Conservation (phyloP, 2,888 invertebrate genomes). For the Cotesia congregata region DNA sequence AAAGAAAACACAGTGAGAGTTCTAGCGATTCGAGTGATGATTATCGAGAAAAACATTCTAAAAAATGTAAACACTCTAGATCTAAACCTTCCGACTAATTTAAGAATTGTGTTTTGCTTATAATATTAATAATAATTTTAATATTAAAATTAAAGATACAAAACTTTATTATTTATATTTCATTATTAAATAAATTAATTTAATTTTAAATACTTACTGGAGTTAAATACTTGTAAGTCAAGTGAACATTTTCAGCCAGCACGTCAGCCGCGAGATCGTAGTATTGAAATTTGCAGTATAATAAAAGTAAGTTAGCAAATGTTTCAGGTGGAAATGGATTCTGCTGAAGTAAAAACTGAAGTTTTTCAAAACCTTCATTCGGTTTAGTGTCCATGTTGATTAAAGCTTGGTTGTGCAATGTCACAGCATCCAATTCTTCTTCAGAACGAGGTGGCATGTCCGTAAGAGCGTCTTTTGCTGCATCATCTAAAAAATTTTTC, state of each 20-base stretch:
- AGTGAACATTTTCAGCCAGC: slow-evolving; percentile 95
- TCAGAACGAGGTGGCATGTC: slow-evolving; percentile 95
- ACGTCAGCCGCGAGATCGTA: slow-evolving; percentile 98
- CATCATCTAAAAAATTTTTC: slow-evolving; percentile 75
- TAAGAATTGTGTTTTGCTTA: neutral
- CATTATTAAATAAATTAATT: neutral
- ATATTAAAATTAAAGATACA: neutral
- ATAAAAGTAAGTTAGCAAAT: slow-evolving; percentile 92
- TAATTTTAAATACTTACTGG: slow-evolving; percentile 74
- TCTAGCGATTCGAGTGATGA: slow-evolving; percentile 52
- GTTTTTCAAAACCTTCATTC: slow-evolving; percentile 93
- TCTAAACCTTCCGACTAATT: slow-evolving; percentile 55
- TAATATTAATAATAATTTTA: neutral
- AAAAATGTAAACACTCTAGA: slow-evolving; percentile 64
- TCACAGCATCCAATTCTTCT: slow-evolving; percentile 97
- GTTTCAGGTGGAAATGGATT: slow-evolving; percentile 98
- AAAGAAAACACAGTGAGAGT: slow-evolving; percentile 50
- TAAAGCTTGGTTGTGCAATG: slow-evolving; percentile 96
- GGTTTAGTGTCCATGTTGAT: slow-evolving; percentile 90
- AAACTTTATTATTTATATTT: neutral
- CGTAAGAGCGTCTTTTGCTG: slow-evolving; percentile 87
- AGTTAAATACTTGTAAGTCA: slow-evolving; percentile 94
- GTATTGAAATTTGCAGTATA: slow-evolving; percentile 98
- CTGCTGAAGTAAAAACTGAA: slow-evolving; percentile 94
- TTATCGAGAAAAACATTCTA: slow-evolving; percentile 55